phyloP scores from a whole-genome alignment of 64 coral and sea anemone species.

The Stichodactyla helianthus region DNA sequence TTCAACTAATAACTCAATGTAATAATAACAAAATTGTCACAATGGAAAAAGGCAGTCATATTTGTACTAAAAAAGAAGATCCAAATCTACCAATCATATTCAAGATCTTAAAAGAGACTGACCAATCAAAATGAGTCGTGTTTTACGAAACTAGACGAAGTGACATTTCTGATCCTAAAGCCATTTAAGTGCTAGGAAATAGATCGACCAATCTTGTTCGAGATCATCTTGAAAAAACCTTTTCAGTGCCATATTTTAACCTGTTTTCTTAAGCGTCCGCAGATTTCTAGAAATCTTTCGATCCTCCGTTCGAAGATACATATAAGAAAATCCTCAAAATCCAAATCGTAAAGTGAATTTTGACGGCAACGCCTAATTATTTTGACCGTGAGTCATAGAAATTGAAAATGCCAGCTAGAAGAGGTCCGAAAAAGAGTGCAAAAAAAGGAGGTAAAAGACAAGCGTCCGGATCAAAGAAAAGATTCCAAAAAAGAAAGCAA shows the following conservation, averaged over 20 bases:
- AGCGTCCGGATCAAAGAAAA: neutral
- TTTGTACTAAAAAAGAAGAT: conserved; percentile 6
- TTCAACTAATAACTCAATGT: neutral
- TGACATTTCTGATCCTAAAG: neutral
- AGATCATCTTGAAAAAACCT: neutral
- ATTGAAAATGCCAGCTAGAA: neutral
- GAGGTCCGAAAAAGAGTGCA: conserved; percentile 9
- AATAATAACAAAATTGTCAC: neutral
- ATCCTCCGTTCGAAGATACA: neutral
- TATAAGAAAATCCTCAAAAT: neutral
- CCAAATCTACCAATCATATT: neutral
- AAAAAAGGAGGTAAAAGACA: conserved; percentile 45
- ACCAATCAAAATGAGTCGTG: conserved; percentile 1
- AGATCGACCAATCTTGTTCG: conserved; percentile 17
- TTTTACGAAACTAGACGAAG: neutral
- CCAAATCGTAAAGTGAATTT: neutral
- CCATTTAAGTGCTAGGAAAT: neutral
- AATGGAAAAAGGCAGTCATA: neutral
- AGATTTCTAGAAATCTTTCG: neutral
- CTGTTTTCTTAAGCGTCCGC: neutral
- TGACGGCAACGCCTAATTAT: too few species aligned
- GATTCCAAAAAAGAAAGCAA: conserved; percentile 19
- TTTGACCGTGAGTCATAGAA: too few species aligned
- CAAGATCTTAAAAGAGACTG: too few species aligned
- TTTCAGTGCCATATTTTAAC: conserved; percentile 9